Conservation (phyloP, 2,888 invertebrate genomes). For the Amaurobius ferox region DNA sequence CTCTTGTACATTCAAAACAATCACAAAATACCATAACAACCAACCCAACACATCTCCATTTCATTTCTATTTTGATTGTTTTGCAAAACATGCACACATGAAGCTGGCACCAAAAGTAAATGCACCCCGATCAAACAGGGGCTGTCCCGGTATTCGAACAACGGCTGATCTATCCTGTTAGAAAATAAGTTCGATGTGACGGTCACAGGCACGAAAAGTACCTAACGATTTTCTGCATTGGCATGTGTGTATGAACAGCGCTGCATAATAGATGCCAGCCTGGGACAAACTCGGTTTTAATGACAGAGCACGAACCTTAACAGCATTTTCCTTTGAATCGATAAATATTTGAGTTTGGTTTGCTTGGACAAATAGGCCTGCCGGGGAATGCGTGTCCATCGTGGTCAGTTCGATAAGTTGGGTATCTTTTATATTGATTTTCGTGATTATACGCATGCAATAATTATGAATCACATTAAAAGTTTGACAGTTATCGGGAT, state of each 20-base stretch:
- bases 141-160: not conserved
- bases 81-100: too few species aligned
- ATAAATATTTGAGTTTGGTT: slow-evolving; percentile 33
- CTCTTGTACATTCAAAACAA: too few species aligned
- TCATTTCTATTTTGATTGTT: too few species aligned
- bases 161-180: not conserved
- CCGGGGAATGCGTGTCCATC: not conserved
- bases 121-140: not conserved
- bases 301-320: slow-evolving; percentile 2
- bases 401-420: not conserved
- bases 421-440: not conserved
- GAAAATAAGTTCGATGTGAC: not conserved
- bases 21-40: too few species aligned
- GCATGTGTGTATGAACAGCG: slow-evolving; percentile 18
- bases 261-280: slow-evolving; percentile 20
- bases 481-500: too few species aligned
- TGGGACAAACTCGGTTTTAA: not conserved
- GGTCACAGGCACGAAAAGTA: slow-evolving; percentile 8
- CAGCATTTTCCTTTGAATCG: slow-evolving; percentile 24
- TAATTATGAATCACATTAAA: not conserved
- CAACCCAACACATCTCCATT: too few species aligned
- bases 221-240: slow-evolving; percentile 30
- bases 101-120: too few species aligned
- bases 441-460: not conserved
- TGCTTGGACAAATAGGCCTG: slow-evolving; percentile 7